Evolutionary conservation across 2,797 vertebrate genomes (phyloP).

Genomic region (Parambassis ranga): DNA sequence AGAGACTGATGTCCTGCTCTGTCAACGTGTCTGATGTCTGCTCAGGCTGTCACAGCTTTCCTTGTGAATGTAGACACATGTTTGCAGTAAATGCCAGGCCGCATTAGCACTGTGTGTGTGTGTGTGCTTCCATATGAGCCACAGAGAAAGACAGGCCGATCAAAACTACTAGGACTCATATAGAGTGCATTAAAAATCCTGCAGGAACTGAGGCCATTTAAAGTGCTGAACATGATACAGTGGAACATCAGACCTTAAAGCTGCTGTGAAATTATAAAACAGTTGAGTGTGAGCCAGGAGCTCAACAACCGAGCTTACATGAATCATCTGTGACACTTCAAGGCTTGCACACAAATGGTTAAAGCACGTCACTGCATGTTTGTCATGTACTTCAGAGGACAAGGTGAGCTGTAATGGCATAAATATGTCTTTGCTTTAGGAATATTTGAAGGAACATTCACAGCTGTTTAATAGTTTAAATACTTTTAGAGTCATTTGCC

Average conservation of each 20-base stretch:
- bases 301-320: constrained; percentile 27
- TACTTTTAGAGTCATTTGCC: too few species aligned
- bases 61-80: constrained; percentile 4
- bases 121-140: background rate
- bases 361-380: constrained; percentile 24
- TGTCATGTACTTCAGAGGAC: background rate
- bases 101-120: background rate
- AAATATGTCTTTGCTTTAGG: background rate
- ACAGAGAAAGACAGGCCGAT: background rate
- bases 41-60: constrained; percentile 14
- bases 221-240: constrained; percentile 11
- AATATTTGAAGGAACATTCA: too few species aligned
- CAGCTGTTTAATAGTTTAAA: too few species aligned
- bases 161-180: constrained; percentile 18
- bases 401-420: constrained; percentile 27
- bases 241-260: constrained; percentile 15
- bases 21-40: constrained; percentile 23
- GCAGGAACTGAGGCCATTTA: constrained; percentile 21
- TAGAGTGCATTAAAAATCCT: constrained; percentile 23
- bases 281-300: constrained; percentile 42
- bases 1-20: background rate
- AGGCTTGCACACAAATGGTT: constrained; percentile 41
- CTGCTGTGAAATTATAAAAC: constrained; percentile 41
- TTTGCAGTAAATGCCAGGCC: constrained; percentile 32
- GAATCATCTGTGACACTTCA: constrained; percentile 45